Evolutionary conservation across 2,797 vertebrate species (phyloP).

Genomic region (Kryptopterus vitreolus): DNA sequence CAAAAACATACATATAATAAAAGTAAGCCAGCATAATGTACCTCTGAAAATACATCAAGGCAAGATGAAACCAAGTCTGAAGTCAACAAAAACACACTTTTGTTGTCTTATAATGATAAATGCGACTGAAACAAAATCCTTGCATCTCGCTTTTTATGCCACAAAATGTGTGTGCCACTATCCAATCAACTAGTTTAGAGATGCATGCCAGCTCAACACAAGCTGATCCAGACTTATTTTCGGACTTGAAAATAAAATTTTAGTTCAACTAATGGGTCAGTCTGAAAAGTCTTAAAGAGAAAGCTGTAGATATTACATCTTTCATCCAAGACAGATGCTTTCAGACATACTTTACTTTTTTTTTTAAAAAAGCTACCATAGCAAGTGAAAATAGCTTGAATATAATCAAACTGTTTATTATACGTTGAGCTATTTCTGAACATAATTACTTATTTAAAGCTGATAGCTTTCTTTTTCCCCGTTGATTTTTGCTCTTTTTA

Average conservation of each 20-base stretch:
- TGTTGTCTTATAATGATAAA: not conserved
- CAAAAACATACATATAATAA: not conserved
- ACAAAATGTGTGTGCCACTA: conserved; percentile 5
- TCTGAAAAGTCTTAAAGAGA: not conserved
- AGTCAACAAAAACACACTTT: not conserved
- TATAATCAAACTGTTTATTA: too few species aligned
- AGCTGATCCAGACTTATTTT: conserved; percentile 5
- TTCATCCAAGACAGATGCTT: not conserved
- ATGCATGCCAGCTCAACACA: not conserved
- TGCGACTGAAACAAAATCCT: not conserved
- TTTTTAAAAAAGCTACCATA: too few species aligned
- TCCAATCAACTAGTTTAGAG: conserved; percentile 11
- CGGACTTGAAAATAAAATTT: not conserved
- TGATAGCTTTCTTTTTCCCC: too few species aligned
- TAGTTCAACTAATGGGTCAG: not conserved
- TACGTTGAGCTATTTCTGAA: too few species aligned
- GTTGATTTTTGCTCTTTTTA: too few species aligned
- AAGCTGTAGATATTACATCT: not conserved
- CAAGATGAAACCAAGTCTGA: not conserved
- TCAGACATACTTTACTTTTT: too few species aligned
- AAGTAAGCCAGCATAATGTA: not conserved
- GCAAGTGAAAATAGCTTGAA: too few species aligned
- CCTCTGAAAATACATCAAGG: not conserved
- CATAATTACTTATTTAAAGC: too few species aligned
- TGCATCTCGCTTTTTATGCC: not conserved